Conservation (phyloP, 2,888 invertebrate genomes). For the Apocheima hispidaria region DNA sequence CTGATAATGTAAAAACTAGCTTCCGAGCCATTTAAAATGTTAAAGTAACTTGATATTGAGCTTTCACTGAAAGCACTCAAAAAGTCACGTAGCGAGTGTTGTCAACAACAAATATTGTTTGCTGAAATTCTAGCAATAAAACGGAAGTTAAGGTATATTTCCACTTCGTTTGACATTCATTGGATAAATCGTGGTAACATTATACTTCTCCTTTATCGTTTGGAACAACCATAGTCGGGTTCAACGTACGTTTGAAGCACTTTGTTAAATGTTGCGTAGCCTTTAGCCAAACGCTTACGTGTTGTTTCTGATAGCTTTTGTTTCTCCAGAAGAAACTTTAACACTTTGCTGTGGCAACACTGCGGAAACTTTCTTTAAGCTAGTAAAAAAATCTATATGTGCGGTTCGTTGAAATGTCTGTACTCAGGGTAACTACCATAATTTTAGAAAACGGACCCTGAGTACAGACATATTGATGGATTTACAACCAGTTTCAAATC, state of each 20-base stretch:
- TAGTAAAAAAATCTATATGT: background rate
- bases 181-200: slow-evolving; percentile 27
- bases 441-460: too few species aligned
- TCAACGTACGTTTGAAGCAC: slow-evolving; percentile 29
- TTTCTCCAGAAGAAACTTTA: slow-evolving; percentile 20
- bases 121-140: slow-evolving; percentile 18
- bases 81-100: slow-evolving; percentile 15
- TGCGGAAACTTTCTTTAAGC: slow-evolving; percentile 5
- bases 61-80: slow-evolving; percentile 14
- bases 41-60: slow-evolving; percentile 11
- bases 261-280: slow-evolving; percentile 28
- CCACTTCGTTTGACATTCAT: slow-evolving; percentile 26
- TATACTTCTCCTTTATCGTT: slow-evolving; percentile 24
- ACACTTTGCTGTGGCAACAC: slow-evolving; percentile 13
- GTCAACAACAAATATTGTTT: slow-evolving; percentile 11
- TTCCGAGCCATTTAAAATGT: background rate
- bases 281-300: slow-evolving; percentile 14
- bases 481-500: too few species aligned
- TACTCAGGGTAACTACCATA: too few species aligned
- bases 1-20: background rate
- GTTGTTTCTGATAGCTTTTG: slow-evolving; percentile 24
- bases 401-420: background rate
- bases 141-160: slow-evolving; percentile 19
- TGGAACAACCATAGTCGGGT: slow-evolving; percentile 17
- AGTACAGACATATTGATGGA: too few species aligned